Base-by-base conservation (phyloP, 2,113 vertebrate species). In the Rhinopomastus cyanomelas region DNA sequence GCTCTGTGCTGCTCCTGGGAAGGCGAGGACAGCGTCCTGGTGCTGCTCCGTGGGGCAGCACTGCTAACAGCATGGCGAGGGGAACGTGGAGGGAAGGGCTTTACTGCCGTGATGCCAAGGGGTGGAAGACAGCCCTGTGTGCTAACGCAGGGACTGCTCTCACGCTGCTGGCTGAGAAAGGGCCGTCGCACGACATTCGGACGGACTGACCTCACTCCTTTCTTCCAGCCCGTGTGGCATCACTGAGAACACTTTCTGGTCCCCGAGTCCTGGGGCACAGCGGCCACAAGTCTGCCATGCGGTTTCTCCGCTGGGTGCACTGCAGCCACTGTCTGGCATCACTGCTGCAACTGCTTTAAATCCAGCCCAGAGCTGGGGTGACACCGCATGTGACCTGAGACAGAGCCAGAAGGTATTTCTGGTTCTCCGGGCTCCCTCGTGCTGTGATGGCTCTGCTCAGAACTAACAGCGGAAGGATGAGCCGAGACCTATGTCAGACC, bases 381-480 rank as follows among this genome's bases (percentile, higher is more conserved):
- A 83, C n/a, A 6, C 39, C 81, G 3, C 78, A 23, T 92, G 52
- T 83, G 81, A 92, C 56, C 49, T 25, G 13, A 65, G n/a, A 72
- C 16, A 76, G 29, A 73, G 46, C 76, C 66, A 87, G 65, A 71
- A 86, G 6, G 61, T 93, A 81, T 74, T 89, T 95, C 72, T 75
- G 46, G 25, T 91, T 69, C 49, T 61, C 46, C 76, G 68, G 76
- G 49, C 49, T 88, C 65, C 57, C 81, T 75, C 36, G 22, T 46
- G 46, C 76, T 74, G 61, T 56, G 81, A 55, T 1, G 5, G 17
- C 15, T 51, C 73, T 75, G 34, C 22, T 60, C 52, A 46, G 20
- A 49, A 55, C 52, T 62, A 74, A 71, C n/a, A 67, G n/a, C 20
- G 88, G 65, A 78, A 74, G 34, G 23, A 66, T 81, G 44, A 78